Base-by-base conservation (phyloP, 2,113 vertebrate species). In the Tenebrosternarchus preto region DNA sequence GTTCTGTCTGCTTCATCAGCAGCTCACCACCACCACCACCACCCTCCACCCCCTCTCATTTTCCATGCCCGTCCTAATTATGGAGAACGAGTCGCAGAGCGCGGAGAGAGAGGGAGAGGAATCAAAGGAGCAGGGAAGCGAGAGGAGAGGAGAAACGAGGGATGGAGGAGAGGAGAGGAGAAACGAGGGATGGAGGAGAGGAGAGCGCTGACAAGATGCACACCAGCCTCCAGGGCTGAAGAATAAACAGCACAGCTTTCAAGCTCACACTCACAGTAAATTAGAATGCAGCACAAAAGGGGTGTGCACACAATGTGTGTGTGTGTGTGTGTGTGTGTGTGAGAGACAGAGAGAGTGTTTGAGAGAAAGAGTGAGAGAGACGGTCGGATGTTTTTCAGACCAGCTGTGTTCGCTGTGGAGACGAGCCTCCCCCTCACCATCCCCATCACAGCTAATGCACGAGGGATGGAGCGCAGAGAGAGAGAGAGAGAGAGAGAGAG, bases 1-100 rank as follows among this genome's bases (percentile, higher is more conserved):
- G 50, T 36, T 22, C 74, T 64, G 69, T 80, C 72, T 82, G 84
- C 76, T 53, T 86, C 84, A 76, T 85, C 84, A 87, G 86, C 83
- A 84, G 64, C n/a, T n/a, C n/a, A n/a, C n/a, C n/a, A n/a, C 39
- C 43, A 36, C 50, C n/a, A n/a, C 63, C 31, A 7, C 63, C 16
- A 2, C 57, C 63, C 64, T 76, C 72, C 70, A 60, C 31, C 61
- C 24, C 55, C 64, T 50, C 50, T 59, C 63, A 59, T 74, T 76
- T 71, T 82, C 66, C 77, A 78, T 85, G 84, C 86, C 83, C 80
- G 84, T 83, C 84, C 86, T 87, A 87, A 87, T 87, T 87, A 87
- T 68, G 84, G 82, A 73, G 80, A 85, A 83, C 79, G 84, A 82
- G 81, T 79, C 71, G 82, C 80, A 70, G 73, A 77, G 73, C 56